Evolutionary conservation across 1,140 invertebrate genomes (phyloP), one percentile per base, ranked within the genome.

Genomic region (Oncopeltus fasciatus): DNA sequence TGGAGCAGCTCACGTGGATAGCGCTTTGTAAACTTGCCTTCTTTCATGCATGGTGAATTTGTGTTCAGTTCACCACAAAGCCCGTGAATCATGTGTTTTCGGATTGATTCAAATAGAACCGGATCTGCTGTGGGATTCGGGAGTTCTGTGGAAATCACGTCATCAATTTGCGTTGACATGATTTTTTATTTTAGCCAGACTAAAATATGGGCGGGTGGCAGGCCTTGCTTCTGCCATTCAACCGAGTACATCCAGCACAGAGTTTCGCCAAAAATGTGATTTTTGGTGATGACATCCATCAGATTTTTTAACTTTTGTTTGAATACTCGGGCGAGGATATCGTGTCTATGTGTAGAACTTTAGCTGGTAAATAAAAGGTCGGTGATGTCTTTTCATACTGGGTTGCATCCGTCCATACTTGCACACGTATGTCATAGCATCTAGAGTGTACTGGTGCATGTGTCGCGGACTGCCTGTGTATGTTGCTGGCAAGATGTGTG

Each of bases 161-260:
- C 61, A 65, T 68, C 66, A 46, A 69, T 69, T 63, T 68, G 28
- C 53, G 68, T 57, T 53, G 63, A 33, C 8, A 2, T 38, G 16
- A 68, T 68, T 68, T 66, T 66, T 8, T 68, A 51, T 5, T 28
- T 26, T 21, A 68, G 59, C 65, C 65, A 67, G 57, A 68, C 49
- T 8, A 77, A 66, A 66, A 60, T 49, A 72, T 77, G 75, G 21
- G 63, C 65, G 64, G 68, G 66, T 43, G 68, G 73, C 11, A 75
- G 53, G 75, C 77, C 75, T 63, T 75, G 68, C 67, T 80, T 79
- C 68, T 79, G 77, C 65, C 72, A 79, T 67, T 80, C 76, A 20
- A 77, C 68, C 21, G 70, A 65, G 62, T 74, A 74, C 63, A 75
- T 67, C 38, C 67, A 71, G 28, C 72, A 72, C n/a, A 61, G 38